Evolutionary conservation across 2,888 invertebrate genomes (phyloP).

Genomic region (Xanthorhoe spadicearia): DNA sequence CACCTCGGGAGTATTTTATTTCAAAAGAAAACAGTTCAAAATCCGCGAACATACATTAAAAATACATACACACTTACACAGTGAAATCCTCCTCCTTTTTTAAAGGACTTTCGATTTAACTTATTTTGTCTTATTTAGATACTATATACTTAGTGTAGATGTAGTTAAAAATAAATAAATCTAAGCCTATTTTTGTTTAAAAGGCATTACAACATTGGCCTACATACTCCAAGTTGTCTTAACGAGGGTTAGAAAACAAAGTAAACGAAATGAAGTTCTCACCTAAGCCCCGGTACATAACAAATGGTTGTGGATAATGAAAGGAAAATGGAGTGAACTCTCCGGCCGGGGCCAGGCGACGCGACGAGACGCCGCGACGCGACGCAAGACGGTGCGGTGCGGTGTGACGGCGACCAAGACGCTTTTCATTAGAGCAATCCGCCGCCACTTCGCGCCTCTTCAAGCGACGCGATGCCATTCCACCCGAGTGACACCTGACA

Average conservation of each 20-base stretch:
- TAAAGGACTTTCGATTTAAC: too few species aligned
- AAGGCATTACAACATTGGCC: too few species aligned
- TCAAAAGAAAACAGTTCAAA: too few species aligned
- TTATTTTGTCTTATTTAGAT: too few species aligned
- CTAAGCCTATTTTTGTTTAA: too few species aligned
- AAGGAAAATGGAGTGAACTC: constrained; percentile 11
- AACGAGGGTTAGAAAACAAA: background rate
- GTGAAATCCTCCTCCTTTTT: too few species aligned
- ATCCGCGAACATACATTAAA: too few species aligned
- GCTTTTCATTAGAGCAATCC: constrained; percentile 74
- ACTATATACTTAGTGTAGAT: too few species aligned
- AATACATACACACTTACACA: too few species aligned
- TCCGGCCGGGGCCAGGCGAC: background rate
- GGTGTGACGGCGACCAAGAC: constrained; percentile 45
- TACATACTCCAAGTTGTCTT: background rate
- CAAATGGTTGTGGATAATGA: constrained; percentile 15
- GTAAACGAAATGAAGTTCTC: constrained; percentile 2
- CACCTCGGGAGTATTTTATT: too few species aligned
- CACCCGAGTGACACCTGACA: background rate
- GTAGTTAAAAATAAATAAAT: too few species aligned
- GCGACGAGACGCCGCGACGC: constrained; percentile 13
- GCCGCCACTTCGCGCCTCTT: constrained; percentile 53
- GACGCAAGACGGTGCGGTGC: constrained; percentile 12
- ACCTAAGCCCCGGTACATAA: constrained; percentile 1
- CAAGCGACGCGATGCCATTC: constrained; percentile 24